These are phyloP conservation scores for Corynorhinus townsendii DNA, from an alignment of 2,113 vertebrate species.

Conservation along the genomic window DNA sequence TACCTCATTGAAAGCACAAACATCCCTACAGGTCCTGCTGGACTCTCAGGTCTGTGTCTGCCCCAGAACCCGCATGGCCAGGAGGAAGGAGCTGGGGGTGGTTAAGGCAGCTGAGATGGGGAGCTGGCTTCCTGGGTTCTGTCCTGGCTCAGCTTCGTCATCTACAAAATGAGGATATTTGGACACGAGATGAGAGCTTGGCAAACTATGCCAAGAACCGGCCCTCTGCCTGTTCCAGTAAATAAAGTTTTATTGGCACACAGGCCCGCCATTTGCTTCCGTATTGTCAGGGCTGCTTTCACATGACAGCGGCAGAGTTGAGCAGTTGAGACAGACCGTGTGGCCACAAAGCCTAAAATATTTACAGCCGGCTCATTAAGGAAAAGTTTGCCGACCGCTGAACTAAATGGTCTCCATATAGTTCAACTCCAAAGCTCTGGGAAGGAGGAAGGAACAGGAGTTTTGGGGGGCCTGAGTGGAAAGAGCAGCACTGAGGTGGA, in stretches of 20 bases:
- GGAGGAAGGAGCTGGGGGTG: neutral
- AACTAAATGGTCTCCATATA: accelerated
- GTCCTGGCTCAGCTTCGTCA: neutral
- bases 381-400: neutral
- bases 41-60: neutral
- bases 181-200: neutral
- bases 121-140: no score
- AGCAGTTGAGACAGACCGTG: neutral
- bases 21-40: neutral
- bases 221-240: neutral
- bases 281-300: neutral
- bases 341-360: neutral
- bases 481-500: neutral
- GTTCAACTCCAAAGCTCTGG: neutral
- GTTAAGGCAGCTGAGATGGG: neutral
- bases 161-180: neutral
- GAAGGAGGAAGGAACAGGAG: neutral
- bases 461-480: neutral
- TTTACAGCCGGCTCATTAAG: neutral
- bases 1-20: neutral
- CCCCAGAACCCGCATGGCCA: neutral
- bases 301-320: neutral
- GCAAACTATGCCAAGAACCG: neutral
- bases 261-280: neutral
- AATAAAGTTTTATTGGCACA: conserved; percentile 35